A percentile compares a stretch with the other conserved stretches of the same genome.
Evolutionary conservation across 2,113 vertebrate species (phyloP).

Genomic region (Cyanoramphus novaezelandiae): DNA sequence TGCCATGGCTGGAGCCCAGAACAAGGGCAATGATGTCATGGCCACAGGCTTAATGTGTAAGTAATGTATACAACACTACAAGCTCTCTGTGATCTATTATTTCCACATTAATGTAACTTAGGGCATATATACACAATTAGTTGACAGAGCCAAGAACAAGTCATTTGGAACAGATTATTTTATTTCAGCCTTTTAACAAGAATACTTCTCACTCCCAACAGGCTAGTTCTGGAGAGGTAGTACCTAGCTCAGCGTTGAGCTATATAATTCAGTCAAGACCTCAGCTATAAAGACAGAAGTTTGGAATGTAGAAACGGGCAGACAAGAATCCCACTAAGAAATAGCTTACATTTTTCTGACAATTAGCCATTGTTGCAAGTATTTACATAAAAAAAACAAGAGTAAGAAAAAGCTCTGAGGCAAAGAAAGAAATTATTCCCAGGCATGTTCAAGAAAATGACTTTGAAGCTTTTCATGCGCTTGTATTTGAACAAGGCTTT

Average conservation of each 20-base stretch:
- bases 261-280: constrained; percentile 35
- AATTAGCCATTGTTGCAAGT: constrained; percentile 41
- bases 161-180: constrained; percentile 32
- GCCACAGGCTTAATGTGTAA: background rate
- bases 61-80: background rate
- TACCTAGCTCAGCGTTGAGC: background rate
- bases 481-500: constrained; percentile 36
- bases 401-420: background rate
- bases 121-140: background rate
- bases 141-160: constrained; percentile 22
- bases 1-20: background rate
- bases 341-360: constrained; percentile 48
- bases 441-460: background rate
- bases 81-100: constrained; percentile 18
- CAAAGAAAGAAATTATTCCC: background rate
- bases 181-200: constrained; percentile 36
- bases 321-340: constrained; percentile 37
- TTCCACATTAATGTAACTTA: constrained; percentile 1
- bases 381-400: background rate
- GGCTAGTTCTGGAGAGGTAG: background rate
- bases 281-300: constrained; percentile 22
- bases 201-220: constrained; percentile 10
- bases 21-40: constrained; percentile 37
- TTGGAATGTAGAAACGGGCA: constrained; percentile 46
- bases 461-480: background rate